These are phyloP conservation scores for Aselliscus stoliczkanus DNA, from an alignment of 2,797 vertebrate species.

Conservation along the genomic window DNA sequence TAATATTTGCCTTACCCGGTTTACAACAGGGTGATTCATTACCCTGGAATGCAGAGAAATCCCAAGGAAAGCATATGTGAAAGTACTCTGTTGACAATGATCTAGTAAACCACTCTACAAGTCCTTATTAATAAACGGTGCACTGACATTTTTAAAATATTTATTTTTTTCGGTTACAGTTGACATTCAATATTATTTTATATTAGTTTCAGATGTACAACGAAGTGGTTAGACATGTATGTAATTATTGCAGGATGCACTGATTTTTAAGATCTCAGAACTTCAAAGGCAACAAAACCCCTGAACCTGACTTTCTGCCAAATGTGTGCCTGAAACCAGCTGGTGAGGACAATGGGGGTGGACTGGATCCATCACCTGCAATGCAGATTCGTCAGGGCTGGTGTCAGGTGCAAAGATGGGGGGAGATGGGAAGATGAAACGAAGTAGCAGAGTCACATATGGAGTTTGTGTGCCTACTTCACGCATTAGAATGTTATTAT, in stretches of 20 bases:
- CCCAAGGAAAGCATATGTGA: not conserved
- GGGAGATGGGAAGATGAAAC: not conserved
- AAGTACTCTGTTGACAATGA: not conserved
- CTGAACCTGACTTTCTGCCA: not conserved
- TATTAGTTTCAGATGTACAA: too few species aligned
- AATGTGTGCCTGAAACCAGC: not conserved
- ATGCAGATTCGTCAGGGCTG: not conserved
- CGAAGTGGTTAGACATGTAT: too few species aligned
- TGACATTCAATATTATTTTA: too few species aligned
- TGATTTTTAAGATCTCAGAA: not conserved
- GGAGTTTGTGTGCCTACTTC: not conserved
- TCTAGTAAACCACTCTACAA: not conserved
- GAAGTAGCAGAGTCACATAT: not conserved
- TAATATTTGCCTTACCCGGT: not conserved
- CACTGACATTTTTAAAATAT: not conserved
- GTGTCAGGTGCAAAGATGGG: not conserved
- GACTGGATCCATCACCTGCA: not conserved
- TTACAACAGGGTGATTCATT: not conserved
- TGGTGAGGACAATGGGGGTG: not conserved
- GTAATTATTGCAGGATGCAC: too few species aligned
- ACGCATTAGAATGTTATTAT: not conserved
- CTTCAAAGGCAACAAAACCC: not conserved
- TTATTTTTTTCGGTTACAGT: too few species aligned
- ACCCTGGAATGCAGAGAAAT: not conserved
- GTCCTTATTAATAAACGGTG: not conserved